Evolutionary conservation across 2,888 invertebrate species (phyloP), one percentile per base, ranked within the genome.

Genomic region (Tubulanus polymorphus): DNA sequence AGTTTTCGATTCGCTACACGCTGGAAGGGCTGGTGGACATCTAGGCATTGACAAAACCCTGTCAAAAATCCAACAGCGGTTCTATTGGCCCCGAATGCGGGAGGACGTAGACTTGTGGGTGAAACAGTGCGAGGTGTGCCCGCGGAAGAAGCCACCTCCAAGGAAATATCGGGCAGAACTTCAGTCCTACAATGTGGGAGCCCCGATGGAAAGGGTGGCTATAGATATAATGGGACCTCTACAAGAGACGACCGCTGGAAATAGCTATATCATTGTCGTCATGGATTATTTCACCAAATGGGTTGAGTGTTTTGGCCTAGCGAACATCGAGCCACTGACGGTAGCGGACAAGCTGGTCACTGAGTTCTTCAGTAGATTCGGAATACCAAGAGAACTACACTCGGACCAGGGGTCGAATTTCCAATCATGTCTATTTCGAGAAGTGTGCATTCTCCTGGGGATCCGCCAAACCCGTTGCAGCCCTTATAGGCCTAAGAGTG

Each of bases 361-460:
- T 18, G 55, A 55, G 23, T 29, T 55, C 2, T 29, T 55, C 3
- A 20, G 23, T n/a, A 6, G 55, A 12, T 41, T 3, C 8, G 55
- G 55, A 6, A 29, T 28, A 32, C 56, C 57, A 27, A 29, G 53
- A 3, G 41, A 30, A 10, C 12, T 62, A 15, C 62, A 62, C 30
- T 51, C 53, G 15, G 62, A 62, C 18, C 60, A 58, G 35, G 62
- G 62, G 32, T 32, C 54, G 12, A 60, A 57, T 48, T 62, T 55
- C 53, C 57, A 63, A 46, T 61, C 59, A 48, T 23, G 48, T 30
- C 18, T 61, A n/a, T 62, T 64, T 32, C 6, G 28, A 32, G 57
- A 61, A 37, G 27, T 64, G 2, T 64, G 61, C 50, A 10, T 49
- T 20, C 10, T 64, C 18, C 41, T 59, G 10, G 61, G 61, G 27